These are phyloP conservation scores for Pseudochromis fuscus DNA, from an alignment of 2,797 vertebrate species.

Conservation along the genomic window DNA sequence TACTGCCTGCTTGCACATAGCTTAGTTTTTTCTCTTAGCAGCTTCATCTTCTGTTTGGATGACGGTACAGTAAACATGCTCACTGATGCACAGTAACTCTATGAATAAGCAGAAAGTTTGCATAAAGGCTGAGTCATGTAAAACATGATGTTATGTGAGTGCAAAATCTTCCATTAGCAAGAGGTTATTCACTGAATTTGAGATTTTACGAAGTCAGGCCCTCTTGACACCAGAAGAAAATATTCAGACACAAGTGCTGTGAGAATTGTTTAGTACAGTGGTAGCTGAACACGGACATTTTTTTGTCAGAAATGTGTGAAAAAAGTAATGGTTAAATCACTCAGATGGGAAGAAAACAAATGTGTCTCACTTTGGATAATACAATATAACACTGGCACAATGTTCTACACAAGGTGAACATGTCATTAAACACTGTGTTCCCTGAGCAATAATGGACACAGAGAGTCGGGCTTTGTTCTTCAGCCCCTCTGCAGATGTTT, in stretches of 20 bases:
- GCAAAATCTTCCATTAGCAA: conserved; percentile 62
- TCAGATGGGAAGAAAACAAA: neutral
- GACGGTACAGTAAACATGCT: conserved; percentile 49
- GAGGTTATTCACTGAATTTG: conserved; percentile 51
- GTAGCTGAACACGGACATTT: too few species aligned
- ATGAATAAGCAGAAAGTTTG: conserved; percentile 72
- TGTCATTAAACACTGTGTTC: conserved; percentile 1
- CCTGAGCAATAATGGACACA: conserved; percentile 13
- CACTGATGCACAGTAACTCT: conserved; percentile 50
- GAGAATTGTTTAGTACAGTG: neutral
- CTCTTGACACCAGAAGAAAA: conserved; percentile 43
- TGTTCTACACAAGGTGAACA: conserved; percentile 26
- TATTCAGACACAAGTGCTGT: conserved; percentile 16
- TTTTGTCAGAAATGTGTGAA: too few species aligned
- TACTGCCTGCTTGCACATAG: conserved; percentile 6
- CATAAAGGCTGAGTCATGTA: conserved; percentile 78
- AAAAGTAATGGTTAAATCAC: too few species aligned
- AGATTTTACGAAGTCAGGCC: conserved; percentile 41
- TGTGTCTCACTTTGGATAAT: conserved; percentile 1
- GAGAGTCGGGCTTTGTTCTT: conserved; percentile 37
- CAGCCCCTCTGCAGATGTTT: conserved; percentile 32
- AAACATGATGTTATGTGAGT: conserved; percentile 50
- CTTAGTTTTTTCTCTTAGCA: neutral
- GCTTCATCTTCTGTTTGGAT: conserved; percentile 37
- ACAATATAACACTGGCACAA: neutral